These are phyloP conservation scores for Hippoglossus hippoglossus DNA, from an alignment of 2,797 vertebrate species.

Conservation along the genomic window DNA sequence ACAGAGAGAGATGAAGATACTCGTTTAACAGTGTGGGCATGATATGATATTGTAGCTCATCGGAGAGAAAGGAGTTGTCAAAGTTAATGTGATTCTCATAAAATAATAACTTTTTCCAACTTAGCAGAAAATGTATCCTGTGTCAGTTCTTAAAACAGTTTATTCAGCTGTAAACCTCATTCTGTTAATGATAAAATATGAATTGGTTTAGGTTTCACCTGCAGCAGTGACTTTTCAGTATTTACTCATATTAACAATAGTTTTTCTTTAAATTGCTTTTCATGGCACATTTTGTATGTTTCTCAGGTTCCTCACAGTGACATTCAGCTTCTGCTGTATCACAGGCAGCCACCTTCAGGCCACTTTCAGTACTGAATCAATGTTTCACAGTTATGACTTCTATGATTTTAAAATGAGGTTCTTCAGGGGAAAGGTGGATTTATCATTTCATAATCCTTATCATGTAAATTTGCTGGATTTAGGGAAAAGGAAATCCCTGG, in stretches of 20 bases:
- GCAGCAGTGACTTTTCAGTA: background rate
- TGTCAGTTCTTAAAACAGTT: background rate
- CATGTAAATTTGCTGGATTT: constrained; percentile 1
- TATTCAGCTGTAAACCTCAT: no score
- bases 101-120: background rate
- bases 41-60: constrained; percentile 65
- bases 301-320: background rate
- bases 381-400: background rate
- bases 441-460: background rate
- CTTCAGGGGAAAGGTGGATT: background rate
- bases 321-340: constrained; percentile 18
- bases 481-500: background rate
- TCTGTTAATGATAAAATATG: no score
- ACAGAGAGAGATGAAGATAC: constrained; percentile 25
- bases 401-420: constrained; percentile 3
- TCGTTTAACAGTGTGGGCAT: constrained; percentile 29
- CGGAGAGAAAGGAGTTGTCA: constrained; percentile 42
- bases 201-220: no score
- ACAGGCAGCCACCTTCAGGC: constrained; percentile 51
- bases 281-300: constrained; percentile 6
- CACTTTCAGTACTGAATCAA: constrained; percentile 24
- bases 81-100: background rate
- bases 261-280: constrained; percentile 11
- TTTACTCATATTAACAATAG: background rate
- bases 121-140: background rate